phyloP scores from a whole-genome alignment of 2,113 vertebrate species.

The Macquaria ambigua region DNA sequence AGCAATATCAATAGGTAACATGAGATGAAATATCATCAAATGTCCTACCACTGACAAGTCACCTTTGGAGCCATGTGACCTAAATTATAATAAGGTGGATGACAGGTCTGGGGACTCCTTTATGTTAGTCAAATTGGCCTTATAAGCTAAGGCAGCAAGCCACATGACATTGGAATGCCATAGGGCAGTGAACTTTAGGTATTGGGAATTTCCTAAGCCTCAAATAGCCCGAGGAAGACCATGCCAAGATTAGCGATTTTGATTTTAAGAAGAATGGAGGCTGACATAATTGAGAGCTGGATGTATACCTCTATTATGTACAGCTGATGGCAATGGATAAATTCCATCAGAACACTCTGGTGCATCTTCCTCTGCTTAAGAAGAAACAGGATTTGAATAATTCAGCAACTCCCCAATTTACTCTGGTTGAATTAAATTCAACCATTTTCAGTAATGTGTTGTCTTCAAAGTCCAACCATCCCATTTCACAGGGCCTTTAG shows the following conservation, averaged over 20 bases:
- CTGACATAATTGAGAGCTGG: not conserved
- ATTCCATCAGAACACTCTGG: not conserved
- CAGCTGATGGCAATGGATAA: not conserved
- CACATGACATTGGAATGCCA: conserved; percentile 71
- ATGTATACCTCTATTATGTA: not conserved
- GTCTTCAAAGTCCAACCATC: not conserved
- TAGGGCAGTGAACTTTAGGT: conserved; percentile 21
- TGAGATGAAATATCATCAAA: not conserved
- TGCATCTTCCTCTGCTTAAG: not conserved
- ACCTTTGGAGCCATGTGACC: not conserved
- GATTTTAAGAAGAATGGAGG: conserved; percentile 27
- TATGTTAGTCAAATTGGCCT: conserved; percentile 7
- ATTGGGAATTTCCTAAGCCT: conserved; percentile 36
- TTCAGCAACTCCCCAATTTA: not conserved
- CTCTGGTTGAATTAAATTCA: conserved; percentile 4
- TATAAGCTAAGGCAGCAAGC: conserved; percentile 27
- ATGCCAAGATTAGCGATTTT: conserved; percentile 1
- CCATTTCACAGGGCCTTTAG: not conserved
- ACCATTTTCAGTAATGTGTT: not conserved
- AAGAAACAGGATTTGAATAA: not conserved
- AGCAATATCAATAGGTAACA: not conserved
- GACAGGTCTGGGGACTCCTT: conserved; percentile 31
- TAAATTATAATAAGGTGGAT: not conserved
- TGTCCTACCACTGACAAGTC: not conserved
- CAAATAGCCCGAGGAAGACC: conserved; percentile 15